Evolutionary conservation across 1,140 invertebrate genomes (phyloP), one percentile per base, ranked within the genome.

Genomic region (Thereuonema tuberculata): DNA sequence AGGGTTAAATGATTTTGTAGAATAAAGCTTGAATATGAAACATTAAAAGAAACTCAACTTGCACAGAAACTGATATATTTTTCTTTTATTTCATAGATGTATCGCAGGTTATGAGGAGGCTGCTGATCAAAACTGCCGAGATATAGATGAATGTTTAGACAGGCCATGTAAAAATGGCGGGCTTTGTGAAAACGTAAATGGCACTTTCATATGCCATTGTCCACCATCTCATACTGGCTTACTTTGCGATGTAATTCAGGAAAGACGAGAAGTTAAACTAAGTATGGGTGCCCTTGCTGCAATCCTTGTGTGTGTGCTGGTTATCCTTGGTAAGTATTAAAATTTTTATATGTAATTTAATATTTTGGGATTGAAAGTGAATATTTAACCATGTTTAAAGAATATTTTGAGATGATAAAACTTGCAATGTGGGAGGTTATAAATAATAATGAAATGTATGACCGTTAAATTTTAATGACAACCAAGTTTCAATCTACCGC

Each of bases 151-250:
- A 50, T 67, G 66, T 58, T 46, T 27, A 15, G 58, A 47, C 14
- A 49, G 52, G 12, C 59, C 68, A 50, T 96, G 92, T 70, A 64
- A 66, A 26, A 89, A 94, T 74, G 93, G 92, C 65, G 92, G 91
- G 0, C 87, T 84, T 0, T 96, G 92, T 74, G 84, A 91, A 70
- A 86, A 94, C 63, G 85, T 89, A 49, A 87, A 88, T 3, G 93
- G 93, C 69, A 90, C 87, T 23, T 91, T 94, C 65, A 78, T 84
- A 5, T 95, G 92, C 69, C 82, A 85, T 65, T 95, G 91, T 65
- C 72, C 81, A 0, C 85, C 89, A 48, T 89, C 89, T 0, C 94
- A 91, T 74, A 85, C 84, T 0, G 91, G 92, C 1, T 89, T 86
- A n/a, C 93, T 93, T 64, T 93, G 90, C 67, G 2, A 27, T 1